Percentiles rank a stretch among this genome's conserved stretches.
These are phyloP conservation scores for Serrognathus titanus DNA, from an alignment of 2,888 invertebrate genomes.

Conservation along the genomic window DNA sequence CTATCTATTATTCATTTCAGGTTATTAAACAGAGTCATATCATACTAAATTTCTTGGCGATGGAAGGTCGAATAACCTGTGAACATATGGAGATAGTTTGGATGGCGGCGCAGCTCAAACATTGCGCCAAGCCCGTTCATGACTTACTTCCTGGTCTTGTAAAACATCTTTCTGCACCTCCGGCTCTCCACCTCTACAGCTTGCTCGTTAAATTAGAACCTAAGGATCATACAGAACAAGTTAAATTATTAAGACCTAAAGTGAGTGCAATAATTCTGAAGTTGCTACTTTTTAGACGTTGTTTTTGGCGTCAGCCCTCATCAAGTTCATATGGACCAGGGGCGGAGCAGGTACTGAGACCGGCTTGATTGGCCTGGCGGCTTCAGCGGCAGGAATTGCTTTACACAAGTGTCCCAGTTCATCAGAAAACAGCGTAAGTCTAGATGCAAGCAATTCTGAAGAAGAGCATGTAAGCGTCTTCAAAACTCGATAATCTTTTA, in stretches of 20 bases:
- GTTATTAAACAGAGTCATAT: conserved; percentile 94
- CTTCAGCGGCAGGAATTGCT: conserved; percentile 48
- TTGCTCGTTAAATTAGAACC: conserved; percentile 84
- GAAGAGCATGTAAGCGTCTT: conserved; percentile 58
- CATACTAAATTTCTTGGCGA: conserved; percentile 86
- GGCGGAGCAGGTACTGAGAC: conserved; percentile 52
- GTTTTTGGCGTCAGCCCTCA: conserved; percentile 83
- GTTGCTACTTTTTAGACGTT: conserved; percentile 62
- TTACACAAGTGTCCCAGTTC: conserved; percentile 61
- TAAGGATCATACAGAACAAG: conserved; percentile 89
- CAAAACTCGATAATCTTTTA: conserved; percentile 2
- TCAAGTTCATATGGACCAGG: conserved; percentile 88
- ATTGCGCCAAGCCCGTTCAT: conserved; percentile 90
- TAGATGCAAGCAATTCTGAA: conserved; percentile 74
- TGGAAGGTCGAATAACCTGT: conserved; percentile 85
- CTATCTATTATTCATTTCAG: conserved; percentile 44
- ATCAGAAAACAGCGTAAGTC: conserved; percentile 76
- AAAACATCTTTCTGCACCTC: conserved; percentile 83
- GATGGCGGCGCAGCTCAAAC: conserved; percentile 93
- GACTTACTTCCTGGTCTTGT: conserved; percentile 87
- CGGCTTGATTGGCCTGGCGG: conserved; percentile 45
- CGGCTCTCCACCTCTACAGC: conserved; percentile 84
- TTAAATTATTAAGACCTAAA: conserved; percentile 34
- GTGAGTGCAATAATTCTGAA: no score
- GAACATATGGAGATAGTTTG: conserved; percentile 91